These are phyloP conservation scores for Campoplex capitator DNA, from an alignment of 2,888 invertebrate genomes.

Conservation along the genomic window DNA sequence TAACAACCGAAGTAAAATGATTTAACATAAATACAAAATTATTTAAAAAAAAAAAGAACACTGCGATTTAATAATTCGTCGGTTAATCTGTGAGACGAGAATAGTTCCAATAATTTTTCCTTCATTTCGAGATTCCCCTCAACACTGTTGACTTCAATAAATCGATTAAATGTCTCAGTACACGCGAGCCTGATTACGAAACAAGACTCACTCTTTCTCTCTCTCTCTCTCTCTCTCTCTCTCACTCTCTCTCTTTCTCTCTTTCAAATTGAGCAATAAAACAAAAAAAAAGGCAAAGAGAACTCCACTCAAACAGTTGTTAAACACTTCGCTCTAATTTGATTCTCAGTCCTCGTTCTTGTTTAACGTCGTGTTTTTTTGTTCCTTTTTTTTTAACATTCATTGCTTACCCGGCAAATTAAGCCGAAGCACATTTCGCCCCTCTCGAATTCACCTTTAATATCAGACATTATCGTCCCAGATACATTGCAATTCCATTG, in stretches of 20 bases:
- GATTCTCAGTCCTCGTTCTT: constrained; percentile 38
- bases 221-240: too few species aligned
- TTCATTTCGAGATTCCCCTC: not conserved
- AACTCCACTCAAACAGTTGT: constrained; percentile 39
- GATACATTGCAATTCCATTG: constrained; percentile 46
- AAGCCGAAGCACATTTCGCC: constrained; percentile 29
- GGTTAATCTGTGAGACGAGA: not conserved
- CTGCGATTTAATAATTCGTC: not conserved
- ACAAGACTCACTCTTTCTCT: not conserved
- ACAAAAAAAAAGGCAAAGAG: constrained; percentile 5
- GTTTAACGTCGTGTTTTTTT: not conserved
- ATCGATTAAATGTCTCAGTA: constrained; percentile 10
- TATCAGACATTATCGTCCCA: constrained; percentile 38
- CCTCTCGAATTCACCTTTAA: constrained; percentile 30
- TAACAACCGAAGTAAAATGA: not conserved
- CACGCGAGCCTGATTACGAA: constrained; percentile 4
- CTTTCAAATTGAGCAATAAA: constrained; percentile 37
- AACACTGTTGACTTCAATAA: not conserved
- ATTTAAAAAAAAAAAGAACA: not conserved
- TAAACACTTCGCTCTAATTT: constrained; percentile 50
- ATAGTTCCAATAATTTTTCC: not conserved
- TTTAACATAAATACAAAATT: not conserved
- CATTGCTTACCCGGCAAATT: constrained; percentile 44
- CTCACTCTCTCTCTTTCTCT: not conserved
- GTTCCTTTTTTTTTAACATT: not conserved